Evolutionary conservation across 2,113 vertebrate species (phyloP), one percentile per base, ranked within the genome.

Genomic region (Rhizomys pruinosus): DNA sequence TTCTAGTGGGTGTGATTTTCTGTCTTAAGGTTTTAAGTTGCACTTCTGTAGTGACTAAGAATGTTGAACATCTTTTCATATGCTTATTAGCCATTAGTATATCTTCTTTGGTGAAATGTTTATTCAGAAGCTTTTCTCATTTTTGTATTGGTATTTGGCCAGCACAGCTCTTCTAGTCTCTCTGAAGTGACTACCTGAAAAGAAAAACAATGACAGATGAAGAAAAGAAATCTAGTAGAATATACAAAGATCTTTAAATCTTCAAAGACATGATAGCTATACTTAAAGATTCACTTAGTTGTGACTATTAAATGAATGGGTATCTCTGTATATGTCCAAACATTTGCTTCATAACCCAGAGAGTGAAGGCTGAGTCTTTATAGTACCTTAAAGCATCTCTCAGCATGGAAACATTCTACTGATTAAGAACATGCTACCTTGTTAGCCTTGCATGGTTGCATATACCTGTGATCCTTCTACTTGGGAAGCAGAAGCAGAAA

Each of bases 11-110:
- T 84, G 22, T 84, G 64, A 78, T 87, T 39, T 84, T 25, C 34
- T 87, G n/a, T 64, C 74, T 29, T 61, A 27, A 61, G 39, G 32
- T 79, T 94, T 92, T 84, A 61, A 66, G 47, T 87, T 91, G n/a
- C 8, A 7, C 76, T 91, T 84, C 20, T 61, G 44, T 87, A 77
- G 57, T 61, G 34, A 81, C 42, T 69, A 71, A 81, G 73, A 39
- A 69, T 61, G 15, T 64, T 79, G 87, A 78, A 4, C 66, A 61
- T n/a, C 27, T n/a, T 94, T 82, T 72, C 47, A 42, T 76, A 27
- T 22, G 47, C 69, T 47, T 55, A 22, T 59, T 92, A 63, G 7
- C 29, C 34, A 79, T 78, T 77, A 84, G 29, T 63, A 55, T 69
- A 32, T 73, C 29, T 84, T 93, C 59, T n/a, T 78, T 90, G 47